phyloP scores from a whole-genome alignment of 92 coral and sea anemone genomes.

The Zoanthus solanderi region DNA sequence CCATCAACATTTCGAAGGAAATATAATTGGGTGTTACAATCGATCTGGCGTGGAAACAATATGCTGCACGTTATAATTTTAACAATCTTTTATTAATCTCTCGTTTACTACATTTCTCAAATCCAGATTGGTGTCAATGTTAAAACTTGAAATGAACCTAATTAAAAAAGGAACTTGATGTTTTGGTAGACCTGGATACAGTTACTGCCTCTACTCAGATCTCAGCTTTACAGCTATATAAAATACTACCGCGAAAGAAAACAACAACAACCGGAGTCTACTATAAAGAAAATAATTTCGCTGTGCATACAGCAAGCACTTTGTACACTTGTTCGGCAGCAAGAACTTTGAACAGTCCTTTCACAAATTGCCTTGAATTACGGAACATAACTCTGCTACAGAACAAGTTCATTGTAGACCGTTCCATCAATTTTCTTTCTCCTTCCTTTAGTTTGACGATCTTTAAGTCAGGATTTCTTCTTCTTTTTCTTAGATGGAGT shows the following conservation, averaged over 20 bases:
- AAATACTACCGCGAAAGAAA: constrained; percentile 13
- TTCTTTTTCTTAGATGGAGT: constrained; percentile 32
- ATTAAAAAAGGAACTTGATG: constrained; percentile 18
- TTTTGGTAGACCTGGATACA: constrained; percentile 25
- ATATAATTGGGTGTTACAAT: neutral
- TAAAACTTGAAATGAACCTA: constrained; percentile 23
- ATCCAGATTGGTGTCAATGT: constrained; percentile 21
- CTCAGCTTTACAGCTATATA: constrained; percentile 22
- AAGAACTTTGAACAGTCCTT: constrained; percentile 21
- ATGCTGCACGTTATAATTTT: constrained; percentile 4
- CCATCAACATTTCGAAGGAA: constrained; percentile 19
- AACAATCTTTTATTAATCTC: constrained; percentile 17
- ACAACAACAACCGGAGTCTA: constrained; percentile 19
- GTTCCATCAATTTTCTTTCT: neutral
- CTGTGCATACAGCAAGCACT: constrained; percentile 24
- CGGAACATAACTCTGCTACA: constrained; percentile 29
- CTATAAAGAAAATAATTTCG: constrained; percentile 19
- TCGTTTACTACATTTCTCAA: constrained; percentile 26
- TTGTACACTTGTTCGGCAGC: constrained; percentile 24
- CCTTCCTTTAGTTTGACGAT: neutral
- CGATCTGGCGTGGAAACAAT: constrained; percentile 9
- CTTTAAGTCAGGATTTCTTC: neutral
- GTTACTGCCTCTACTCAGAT: constrained; percentile 26
- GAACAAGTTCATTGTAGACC: constrained; percentile 5
- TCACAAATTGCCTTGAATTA: constrained; percentile 16